These are phyloP conservation scores for Drosophila neocordata DNA, from an alignment of 1,140 invertebrate genomes.

Conservation along the genomic window DNA sequence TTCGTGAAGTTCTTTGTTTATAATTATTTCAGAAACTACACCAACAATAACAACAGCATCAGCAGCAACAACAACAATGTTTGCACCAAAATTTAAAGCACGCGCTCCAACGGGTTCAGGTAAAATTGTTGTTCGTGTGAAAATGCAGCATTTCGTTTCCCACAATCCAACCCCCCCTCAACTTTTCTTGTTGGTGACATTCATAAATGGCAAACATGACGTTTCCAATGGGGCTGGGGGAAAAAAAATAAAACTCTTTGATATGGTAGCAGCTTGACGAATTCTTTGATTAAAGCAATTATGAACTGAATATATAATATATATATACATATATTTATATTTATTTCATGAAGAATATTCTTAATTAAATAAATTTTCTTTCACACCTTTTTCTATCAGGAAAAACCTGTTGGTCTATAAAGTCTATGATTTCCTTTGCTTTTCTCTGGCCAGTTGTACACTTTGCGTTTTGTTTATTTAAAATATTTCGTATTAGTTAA, in stretches of 20 bases:
- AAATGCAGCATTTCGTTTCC: constrained; percentile 31
- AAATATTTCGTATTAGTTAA: constrained; percentile 75
- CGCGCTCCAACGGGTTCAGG: constrained; percentile 88
- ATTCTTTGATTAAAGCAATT: constrained; percentile 29
- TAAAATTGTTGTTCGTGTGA: constrained; percentile 81
- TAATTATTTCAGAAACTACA: constrained; percentile 23
- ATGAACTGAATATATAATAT: constrained; percentile 61
- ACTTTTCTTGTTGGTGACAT: constrained; percentile 5
- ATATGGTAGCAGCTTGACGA: constrained; percentile 39
- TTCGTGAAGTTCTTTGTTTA: constrained; percentile 7
- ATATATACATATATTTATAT: neutral
- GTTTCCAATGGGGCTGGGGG: constrained; percentile 45
- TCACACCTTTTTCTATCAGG: neutral
- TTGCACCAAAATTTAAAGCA: constrained; percentile 90
- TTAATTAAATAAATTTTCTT: neutral
- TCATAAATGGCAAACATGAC: constrained; percentile 66
- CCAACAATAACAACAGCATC: constrained; percentile 40
- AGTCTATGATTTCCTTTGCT: too few relatives aligned
- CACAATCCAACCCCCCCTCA: too few relatives aligned
- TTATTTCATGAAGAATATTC: neutral
- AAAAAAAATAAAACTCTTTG: constrained; percentile 26
- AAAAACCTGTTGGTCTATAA: neutral
- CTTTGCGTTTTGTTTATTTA: constrained; percentile 65
- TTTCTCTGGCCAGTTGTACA: neutral
- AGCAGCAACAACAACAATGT: constrained; percentile 84